Evolutionary conservation across 1,140 invertebrate species (phyloP), one percentile per base, ranked within the genome.

Genomic region (Lordiphosa mommai): DNA sequence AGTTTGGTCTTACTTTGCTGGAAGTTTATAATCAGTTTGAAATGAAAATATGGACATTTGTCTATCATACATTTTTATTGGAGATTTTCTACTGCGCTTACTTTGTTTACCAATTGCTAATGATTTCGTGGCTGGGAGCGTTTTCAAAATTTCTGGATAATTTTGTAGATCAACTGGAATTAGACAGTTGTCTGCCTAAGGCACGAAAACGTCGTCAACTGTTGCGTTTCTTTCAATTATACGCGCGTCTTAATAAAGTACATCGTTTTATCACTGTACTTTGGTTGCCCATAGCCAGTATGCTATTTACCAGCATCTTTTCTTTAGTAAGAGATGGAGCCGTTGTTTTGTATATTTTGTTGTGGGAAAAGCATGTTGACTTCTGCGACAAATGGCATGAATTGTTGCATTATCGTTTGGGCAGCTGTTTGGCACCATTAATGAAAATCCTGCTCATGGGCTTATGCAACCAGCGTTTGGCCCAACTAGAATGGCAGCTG

Each of bases 61-160:
- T 17, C 4, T 10, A 23, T 0, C n/a, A 8, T 7, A 0, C 4
- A 4, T 6, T 60, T 4, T 4, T 63, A 6, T 9, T 32, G 3
- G 29, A 43, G 23, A 30, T 60, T 1, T 43, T 60, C n/a, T 63
- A 30, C 13, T 13, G 9, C 4, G 20, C 17, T 12, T 60, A 49
- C 9, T 7, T 60, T 2, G 59, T 30, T 3, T 61, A 61, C 10
- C 53, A 59, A 7, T 17, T 61, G 4, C n/a, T 61, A 9, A 1
- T 59, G 16, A 8, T 61, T 3, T 61, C 34, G 2, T 61, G 44
- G 20, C 4, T 60, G 0, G 2, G n/a, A 20, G 4, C 29, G 0
- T 41, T 61, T 2, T 33, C 12, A 1, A 16, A 1, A 2, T 48
- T 33, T 3, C n/a, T 61, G 9, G 12, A 32, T 17, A 30, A 37